Conservation (phyloP, 2,888 invertebrate genomes). For the Sesia bembeciformis region DNA sequence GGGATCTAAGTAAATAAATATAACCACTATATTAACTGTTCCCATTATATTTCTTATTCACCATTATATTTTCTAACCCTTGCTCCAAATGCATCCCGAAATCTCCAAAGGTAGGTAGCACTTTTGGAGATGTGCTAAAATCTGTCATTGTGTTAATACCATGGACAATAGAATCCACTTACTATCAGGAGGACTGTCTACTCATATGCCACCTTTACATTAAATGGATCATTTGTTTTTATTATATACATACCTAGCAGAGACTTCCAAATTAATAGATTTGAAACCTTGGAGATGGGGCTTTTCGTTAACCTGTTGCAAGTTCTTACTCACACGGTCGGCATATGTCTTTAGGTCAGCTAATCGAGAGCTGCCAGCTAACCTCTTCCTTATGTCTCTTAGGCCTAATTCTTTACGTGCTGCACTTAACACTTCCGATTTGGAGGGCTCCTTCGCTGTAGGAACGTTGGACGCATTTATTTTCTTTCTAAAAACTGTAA, state of each 20-base stretch:
- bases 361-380: slow-evolving; percentile 79
- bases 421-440: slow-evolving; percentile 52
- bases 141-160: too few relatives aligned
- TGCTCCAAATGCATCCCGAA: too few relatives aligned
- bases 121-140: too few relatives aligned
- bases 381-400: slow-evolving; percentile 79
- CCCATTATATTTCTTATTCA: too few relatives aligned
- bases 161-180: too few relatives aligned
- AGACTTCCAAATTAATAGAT: slow-evolving; percentile 84
- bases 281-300: slow-evolving; percentile 79
- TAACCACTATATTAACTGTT: too few relatives aligned
- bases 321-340: slow-evolving; percentile 76
- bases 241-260: slow-evolving; percentile 72
- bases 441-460: slow-evolving; percentile 7
- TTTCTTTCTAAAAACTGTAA: not conserved
- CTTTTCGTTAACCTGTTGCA: slow-evolving; percentile 59
- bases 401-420: slow-evolving; percentile 77
- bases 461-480: not conserved
- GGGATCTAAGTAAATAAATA: too few relatives aligned
- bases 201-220: too few relatives aligned
- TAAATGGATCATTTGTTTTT: too few relatives aligned
- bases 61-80: too few relatives aligned
- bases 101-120: too few relatives aligned
- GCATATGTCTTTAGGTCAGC: slow-evolving; percentile 81
- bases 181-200: too few relatives aligned